A percentile compares a stretch with the other conserved stretches of the same genome.
Conservation (phyloP, 2,888 invertebrate genomes). For the Seladonia tumulorum region DNA sequence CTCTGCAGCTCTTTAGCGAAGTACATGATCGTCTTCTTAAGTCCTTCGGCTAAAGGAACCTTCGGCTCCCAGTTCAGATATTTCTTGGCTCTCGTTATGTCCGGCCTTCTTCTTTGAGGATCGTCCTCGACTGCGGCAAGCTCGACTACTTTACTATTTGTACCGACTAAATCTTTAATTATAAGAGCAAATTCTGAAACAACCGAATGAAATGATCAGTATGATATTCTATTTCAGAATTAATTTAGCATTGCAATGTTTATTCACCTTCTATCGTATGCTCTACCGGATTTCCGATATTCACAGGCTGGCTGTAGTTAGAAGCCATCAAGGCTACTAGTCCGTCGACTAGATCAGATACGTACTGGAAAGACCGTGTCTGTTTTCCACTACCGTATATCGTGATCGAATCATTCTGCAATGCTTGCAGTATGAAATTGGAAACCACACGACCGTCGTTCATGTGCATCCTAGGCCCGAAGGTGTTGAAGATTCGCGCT, state of each 20-base stretch:
- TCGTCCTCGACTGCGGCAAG: conserved; percentile 97
- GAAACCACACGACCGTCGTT: conserved; percentile 99
- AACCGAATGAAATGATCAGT: conserved; percentile 26
- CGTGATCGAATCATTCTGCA: conserved; percentile 97
- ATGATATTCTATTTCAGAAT: neutral
- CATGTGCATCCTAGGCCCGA: conserved; percentile 99
- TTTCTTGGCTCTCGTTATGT: conserved; percentile 94
- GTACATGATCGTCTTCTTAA: conserved; percentile 96
- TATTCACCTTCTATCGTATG: conserved; percentile 94
- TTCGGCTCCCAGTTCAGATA: conserved; percentile 96
- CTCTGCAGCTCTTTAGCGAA: conserved; percentile 94
- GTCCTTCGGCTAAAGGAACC: conserved; percentile 93
- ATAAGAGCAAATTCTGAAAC: conserved; percentile 93
- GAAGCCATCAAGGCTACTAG: conserved; percentile 96
- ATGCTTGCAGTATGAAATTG: conserved; percentile 98
- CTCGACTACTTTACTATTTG: conserved; percentile 92
- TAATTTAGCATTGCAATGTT: neutral
- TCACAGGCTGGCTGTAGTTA: conserved; percentile 96
- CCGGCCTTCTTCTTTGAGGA: conserved; percentile 96
- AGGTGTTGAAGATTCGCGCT: conserved; percentile 99
- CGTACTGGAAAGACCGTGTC: conserved; percentile 99
- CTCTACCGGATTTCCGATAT: conserved; percentile 99
- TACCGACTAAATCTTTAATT: conserved; percentile 93
- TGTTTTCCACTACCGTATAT: conserved; percentile 95
- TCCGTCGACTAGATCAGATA: conserved; percentile 98